These are phyloP conservation scores for Myrmecobius fasciatus DNA, from an alignment of 2,113 vertebrate species.

Conservation along the genomic window DNA sequence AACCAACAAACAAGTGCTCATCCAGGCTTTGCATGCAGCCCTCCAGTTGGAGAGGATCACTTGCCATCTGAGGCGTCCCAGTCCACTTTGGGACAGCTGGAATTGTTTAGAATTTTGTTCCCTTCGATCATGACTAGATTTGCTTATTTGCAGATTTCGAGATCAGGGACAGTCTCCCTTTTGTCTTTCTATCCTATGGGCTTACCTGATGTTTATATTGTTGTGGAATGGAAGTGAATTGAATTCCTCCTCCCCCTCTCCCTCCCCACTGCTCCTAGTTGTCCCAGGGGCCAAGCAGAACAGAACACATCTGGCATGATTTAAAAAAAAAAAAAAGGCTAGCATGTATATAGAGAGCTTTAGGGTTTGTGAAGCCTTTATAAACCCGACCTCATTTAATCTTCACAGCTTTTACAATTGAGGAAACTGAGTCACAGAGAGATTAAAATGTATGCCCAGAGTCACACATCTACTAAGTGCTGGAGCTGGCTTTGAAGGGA, in stretches of 20 bases:
- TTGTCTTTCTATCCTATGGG: background rate
- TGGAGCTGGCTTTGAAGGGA: background rate
- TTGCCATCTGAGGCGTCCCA: background rate
- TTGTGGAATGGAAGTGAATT: background rate
- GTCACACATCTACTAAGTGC: background rate
- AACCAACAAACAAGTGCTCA: background rate
- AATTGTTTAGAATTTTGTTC: constrained; percentile 1
- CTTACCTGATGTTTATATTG: background rate
- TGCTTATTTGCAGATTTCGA: background rate
- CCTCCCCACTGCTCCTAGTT: background rate
- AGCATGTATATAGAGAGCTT: background rate
- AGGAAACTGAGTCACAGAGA: background rate
- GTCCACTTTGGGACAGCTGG: background rate
- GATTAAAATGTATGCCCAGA: background rate
- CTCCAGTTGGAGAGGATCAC: background rate
- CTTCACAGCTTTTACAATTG: background rate
- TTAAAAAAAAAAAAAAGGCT: background rate
- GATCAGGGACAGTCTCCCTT: background rate
- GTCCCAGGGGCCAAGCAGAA: background rate
- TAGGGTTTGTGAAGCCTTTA: background rate
- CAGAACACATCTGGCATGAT: background rate
- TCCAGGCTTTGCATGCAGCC: background rate
- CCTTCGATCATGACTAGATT: background rate
- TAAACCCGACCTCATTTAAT: background rate
- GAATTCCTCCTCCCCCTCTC: background rate